Base-by-base conservation (phyloP, 2,797 vertebrate genomes). In the Melanotaenia boesemani region DNA sequence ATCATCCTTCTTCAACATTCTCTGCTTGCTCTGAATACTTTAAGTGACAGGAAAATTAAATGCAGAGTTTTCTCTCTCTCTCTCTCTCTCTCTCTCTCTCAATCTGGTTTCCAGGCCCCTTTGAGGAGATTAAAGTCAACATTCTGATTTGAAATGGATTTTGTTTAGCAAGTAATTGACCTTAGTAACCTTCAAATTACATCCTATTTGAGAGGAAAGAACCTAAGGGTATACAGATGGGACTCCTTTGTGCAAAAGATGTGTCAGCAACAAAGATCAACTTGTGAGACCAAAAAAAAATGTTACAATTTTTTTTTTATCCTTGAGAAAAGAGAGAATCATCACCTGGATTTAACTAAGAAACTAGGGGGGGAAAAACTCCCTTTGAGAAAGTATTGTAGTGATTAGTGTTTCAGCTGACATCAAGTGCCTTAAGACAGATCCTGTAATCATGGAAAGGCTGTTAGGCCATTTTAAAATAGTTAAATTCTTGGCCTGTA, bases 221-320 rank as follows among this genome's bases (percentile, higher is more conserved):
- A 80, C 10, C 39, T 37, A 26, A 77, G 52, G 65, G 79, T 67
- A 76, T 58, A 65, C 72, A 88, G 37, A 77, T 71, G 68, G 69
- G 26, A 70, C 11, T 58, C n/a, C 30, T 68, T 63, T 65, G 20
- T n/a, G 16, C 18, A 54, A 62, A 65, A 22, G 24, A 57, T 13
- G 63, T 80, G 66, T 56, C 55, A 64, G 62, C n/a, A 26, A 26
- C 52, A 55, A 26, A 22, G 13, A 55, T 16, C 24, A 55, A 55
- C 24, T 28, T 26, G 22, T 55, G 6, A 28, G 12, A 6, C 6
- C 24, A 26, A 28, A 46, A 26, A 26, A 15, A 37, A 37, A 11
- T 37, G 36, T 9, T 8, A 36, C 1, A 1, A 18, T 18, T 13
- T 41, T 41, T 41, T 41, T 41, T 41, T 41, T 8, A 6, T 34